Percentiles rank a stretch among this genome's conserved stretches.
Evolutionary conservation across 1,140 invertebrate genomes (phyloP).

Genomic region (Phocides pigmalion): DNA sequence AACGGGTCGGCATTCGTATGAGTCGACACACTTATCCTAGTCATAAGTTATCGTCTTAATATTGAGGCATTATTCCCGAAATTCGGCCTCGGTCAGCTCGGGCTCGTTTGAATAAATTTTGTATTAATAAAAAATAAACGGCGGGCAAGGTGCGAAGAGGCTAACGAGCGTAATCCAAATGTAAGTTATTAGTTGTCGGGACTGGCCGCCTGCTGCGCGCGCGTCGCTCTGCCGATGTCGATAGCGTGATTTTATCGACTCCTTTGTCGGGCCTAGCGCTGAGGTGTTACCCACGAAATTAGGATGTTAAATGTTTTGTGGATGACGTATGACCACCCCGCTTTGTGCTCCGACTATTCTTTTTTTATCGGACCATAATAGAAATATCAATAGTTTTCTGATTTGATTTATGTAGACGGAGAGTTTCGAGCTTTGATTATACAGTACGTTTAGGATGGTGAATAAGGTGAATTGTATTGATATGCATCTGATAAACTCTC

Average conservation of each 20-base stretch:
- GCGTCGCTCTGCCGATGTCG: slow-evolving; percentile 49
- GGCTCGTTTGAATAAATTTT: slow-evolving; percentile 74
- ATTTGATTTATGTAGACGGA: slow-evolving; percentile 43
- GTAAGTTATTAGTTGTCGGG: slow-evolving; percentile 74
- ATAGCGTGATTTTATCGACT: slow-evolving; percentile 69
- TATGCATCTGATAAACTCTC: slow-evolving; percentile 6
- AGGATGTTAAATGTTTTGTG: slow-evolving; percentile 79
- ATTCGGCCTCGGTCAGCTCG: slow-evolving; percentile 47
- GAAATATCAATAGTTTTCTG: slow-evolving; percentile 72
- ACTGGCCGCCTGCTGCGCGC: slow-evolving; percentile 60
- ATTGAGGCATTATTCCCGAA: slow-evolving; percentile 68
- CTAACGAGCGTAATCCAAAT: slow-evolving; percentile 79
- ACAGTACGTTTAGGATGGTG: slow-evolving; percentile 5
- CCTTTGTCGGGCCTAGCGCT: slow-evolving; percentile 76
- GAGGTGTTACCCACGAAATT: slow-evolving; percentile 79
- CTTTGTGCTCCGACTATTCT: slow-evolving; percentile 55
- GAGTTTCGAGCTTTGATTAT: slow-evolving; percentile 31
- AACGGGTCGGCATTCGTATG: slow-evolving; percentile 24
- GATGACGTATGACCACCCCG: slow-evolving; percentile 72
- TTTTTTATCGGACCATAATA: slow-evolving; percentile 65
- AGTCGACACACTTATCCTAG: slow-evolving; percentile 52
- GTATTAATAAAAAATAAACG: slow-evolving; percentile 76
- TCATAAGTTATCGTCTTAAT: slow-evolving; percentile 71
- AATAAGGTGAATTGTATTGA: slow-evolving; percentile 25
- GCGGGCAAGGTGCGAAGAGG: slow-evolving; percentile 76